phyloP scores from a whole-genome alignment of 2,888 invertebrate genomes.

The Aethes cnicana region DNA sequence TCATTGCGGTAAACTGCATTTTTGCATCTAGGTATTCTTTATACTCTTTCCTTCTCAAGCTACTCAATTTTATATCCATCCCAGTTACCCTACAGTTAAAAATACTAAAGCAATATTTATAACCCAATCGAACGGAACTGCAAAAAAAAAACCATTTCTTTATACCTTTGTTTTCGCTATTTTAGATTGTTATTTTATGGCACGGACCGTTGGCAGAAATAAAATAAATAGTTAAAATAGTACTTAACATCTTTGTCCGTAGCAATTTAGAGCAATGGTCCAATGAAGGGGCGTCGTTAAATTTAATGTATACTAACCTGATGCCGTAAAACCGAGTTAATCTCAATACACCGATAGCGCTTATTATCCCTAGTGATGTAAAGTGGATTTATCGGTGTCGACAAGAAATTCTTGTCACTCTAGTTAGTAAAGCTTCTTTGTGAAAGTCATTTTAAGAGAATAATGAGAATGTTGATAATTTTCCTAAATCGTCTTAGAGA shows the following conservation, averaged over 20 bases:
- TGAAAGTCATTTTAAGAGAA: no score
- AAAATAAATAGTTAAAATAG: constrained; percentile 61
- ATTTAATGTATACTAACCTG: constrained; percentile 79
- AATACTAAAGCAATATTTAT: no score
- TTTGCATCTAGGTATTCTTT: no score
- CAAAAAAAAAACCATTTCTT: constrained; percentile 3
- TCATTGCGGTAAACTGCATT: no score
- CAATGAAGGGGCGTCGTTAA: constrained; percentile 74
- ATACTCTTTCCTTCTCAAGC: no score
- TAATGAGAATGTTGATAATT: no score
- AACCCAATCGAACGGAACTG: neutral
- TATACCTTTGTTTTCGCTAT: constrained; percentile 26
- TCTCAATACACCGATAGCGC: constrained; percentile 81
- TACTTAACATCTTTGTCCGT: constrained; percentile 67
- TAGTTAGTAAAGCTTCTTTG: no score
- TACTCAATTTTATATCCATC: no score
- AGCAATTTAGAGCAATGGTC: constrained; percentile 67
- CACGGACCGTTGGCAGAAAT: constrained; percentile 33
- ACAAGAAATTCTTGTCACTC: no score
- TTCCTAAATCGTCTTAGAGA: no score
- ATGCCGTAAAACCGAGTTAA: constrained; percentile 78
- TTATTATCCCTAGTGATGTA: constrained; percentile 69
- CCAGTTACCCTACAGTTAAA: no score
- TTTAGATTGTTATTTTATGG: constrained; percentile 30
- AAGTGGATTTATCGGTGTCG: constrained; percentile 13